These are phyloP conservation scores for Opisthocomus hoazin DNA, from an alignment of 2,113 vertebrate species.

Conservation along the genomic window DNA sequence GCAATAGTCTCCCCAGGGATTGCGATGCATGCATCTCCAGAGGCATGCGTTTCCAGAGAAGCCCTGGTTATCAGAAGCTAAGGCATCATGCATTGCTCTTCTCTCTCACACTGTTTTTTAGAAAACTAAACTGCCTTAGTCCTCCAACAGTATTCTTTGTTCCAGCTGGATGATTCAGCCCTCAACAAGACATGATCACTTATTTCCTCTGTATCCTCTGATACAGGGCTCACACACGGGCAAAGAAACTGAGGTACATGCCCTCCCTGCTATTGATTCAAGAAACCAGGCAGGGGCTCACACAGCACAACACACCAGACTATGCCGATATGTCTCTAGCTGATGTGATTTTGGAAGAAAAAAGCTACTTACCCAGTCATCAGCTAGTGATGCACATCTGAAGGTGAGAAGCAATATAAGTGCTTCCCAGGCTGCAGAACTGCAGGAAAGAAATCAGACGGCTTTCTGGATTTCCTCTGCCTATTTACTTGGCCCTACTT, in stretches of 20 bases:
- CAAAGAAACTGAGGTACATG: not conserved
- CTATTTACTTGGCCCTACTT: not conserved
- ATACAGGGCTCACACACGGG: not conserved
- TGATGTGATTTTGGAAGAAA: not conserved
- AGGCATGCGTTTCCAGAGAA: not conserved
- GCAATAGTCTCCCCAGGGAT: not conserved
- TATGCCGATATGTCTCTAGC: not conserved
- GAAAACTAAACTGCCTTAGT: not conserved
- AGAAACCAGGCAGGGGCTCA: not conserved
- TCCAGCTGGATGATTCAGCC: not conserved
- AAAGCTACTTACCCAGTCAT: not conserved
- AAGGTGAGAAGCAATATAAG: not conserved
- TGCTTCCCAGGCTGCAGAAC: not conserved
- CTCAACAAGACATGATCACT: not conserved
- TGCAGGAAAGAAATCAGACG: not conserved
- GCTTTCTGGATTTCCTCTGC: not conserved
- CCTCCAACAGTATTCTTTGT: not conserved
- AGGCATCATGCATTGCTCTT: not conserved
- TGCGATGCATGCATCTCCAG: rapidly evolving
- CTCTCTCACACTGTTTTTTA: not conserved
- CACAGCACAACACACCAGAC: not conserved
- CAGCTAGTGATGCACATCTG: not conserved
- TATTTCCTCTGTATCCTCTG: not conserved
- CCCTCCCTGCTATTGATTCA: not conserved
- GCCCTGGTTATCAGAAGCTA: not conserved